A percentile compares a stretch with the other conserved stretches of the same genome.
Evolutionary conservation across 2,888 invertebrate species (phyloP).

Genomic region (Scrobipalpa costella): DNA sequence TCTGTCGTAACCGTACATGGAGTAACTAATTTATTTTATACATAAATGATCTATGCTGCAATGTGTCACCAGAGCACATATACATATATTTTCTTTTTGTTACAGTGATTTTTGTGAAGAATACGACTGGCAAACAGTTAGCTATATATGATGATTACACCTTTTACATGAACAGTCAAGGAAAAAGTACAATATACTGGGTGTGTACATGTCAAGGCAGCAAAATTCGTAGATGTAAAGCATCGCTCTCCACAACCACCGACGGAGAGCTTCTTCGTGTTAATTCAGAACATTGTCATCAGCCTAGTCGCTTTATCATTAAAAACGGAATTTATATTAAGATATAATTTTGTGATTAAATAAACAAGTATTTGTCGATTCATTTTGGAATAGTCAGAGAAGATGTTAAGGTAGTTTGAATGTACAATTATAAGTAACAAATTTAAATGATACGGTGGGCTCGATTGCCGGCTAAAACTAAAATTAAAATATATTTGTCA

Average conservation of each 20-base stretch:
- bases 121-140: not conserved
- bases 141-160: not conserved
- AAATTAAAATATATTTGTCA: no score
- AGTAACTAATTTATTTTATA: no score
- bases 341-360: not conserved
- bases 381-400: no score
- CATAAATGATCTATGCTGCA: no score
- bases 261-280: not conserved
- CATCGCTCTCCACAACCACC: not conserved
- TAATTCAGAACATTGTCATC: not conserved
- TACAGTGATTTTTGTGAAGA: slow-evolving; percentile 1
- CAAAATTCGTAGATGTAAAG: not conserved
- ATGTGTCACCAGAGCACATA: no score
- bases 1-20: no score
- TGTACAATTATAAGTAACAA: no score
- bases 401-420: no score
- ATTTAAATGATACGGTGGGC: no score
- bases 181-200: not conserved
- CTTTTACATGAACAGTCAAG: not conserved
- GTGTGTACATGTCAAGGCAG: not conserved
- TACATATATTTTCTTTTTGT: not conserved
- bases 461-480: no score
- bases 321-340: not conserved
- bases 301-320: not conserved
- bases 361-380: no score